These are phyloP conservation scores for Pteria penguin DNA, from an alignment of 2,888 invertebrate species.

Conservation along the genomic window DNA sequence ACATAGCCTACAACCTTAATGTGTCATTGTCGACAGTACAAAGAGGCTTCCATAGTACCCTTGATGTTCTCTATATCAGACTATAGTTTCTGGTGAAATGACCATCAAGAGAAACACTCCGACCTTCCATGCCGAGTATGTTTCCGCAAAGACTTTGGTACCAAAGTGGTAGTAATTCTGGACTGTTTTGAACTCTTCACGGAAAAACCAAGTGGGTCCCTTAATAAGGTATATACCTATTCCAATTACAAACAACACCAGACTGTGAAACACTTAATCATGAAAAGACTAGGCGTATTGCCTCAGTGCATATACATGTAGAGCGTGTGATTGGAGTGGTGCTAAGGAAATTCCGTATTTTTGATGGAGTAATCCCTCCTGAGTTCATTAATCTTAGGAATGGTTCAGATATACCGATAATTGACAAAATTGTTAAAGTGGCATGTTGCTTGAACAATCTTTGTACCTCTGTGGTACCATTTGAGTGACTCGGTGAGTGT, in stretches of 20 bases:
- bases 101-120: conserved; percentile 31
- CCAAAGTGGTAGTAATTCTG: conserved; percentile 4
- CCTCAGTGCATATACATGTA: no score
- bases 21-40: conserved; percentile 29
- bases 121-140: conserved; percentile 40
- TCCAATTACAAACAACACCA: conserved; percentile 22
- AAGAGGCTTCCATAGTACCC: conserved; percentile 30
- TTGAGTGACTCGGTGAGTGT: no score
- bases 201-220: conserved; percentile 27
- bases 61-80: conserved; percentile 28
- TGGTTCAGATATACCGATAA: no score
- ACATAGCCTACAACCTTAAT: conserved; percentile 32
- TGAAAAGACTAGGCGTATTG: no score
- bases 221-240: conserved; percentile 30
- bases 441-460: no score
- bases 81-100: conserved; percentile 28
- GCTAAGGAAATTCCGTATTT: no score
- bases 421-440: no score
- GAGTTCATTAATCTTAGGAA: no score
- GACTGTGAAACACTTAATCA: conserved; percentile 53
- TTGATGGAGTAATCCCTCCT: no score
- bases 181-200: conserved; percentile 9
- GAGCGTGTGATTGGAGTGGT: no score
- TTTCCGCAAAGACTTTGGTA: conserved; percentile 43
- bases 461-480: no score